phyloP scores from a whole-genome alignment of 2,888 invertebrate species.

The Tenodera sinensis region DNA sequence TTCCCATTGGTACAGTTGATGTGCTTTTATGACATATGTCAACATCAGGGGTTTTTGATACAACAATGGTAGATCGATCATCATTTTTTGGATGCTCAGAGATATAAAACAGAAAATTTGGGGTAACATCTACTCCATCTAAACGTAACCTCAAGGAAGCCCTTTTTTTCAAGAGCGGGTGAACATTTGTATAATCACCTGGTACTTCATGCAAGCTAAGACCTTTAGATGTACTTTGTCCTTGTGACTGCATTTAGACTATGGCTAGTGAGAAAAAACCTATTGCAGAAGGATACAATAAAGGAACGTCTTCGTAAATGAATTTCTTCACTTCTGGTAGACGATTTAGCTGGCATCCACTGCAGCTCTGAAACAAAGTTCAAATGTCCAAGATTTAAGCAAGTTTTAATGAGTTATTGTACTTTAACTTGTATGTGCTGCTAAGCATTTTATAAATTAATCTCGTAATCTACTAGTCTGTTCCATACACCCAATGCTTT shows the following conservation, averaged over 20 bases:
- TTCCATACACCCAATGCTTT: too few species aligned
- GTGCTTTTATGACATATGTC: neutral
- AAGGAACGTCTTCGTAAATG: slow-evolving; percentile 63
- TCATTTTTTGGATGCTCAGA: neutral
- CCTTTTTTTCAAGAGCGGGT: neutral
- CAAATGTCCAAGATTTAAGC: too few species aligned
- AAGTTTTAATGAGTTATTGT: too few species aligned
- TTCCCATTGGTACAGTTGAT: neutral
- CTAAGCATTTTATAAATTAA: too few species aligned
- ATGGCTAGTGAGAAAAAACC: neutral
- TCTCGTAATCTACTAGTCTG: too few species aligned
- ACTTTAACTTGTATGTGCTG: too few species aligned
- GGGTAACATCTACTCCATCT: slow-evolving; percentile 22
- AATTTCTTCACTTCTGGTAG: slow-evolving; percentile 63
- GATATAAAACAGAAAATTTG: slow-evolving; percentile 15
- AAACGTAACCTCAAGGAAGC: neutral
- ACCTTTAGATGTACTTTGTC: neutral
- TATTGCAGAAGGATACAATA: slow-evolving; percentile 50
- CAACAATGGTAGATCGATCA: neutral
- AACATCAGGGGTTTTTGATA: neutral
- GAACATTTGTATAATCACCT: neutral
- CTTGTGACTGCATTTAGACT: neutral
- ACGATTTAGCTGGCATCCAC: slow-evolving; percentile 64
- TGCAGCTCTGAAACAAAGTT: slow-evolving; percentile 57
- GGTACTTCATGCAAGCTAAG: neutral